Percentiles rank a stretch among this genome's conserved stretches.
Evolutionary conservation across 1,140 invertebrate genomes (phyloP).

Genomic region (Orius insidiosus): DNA sequence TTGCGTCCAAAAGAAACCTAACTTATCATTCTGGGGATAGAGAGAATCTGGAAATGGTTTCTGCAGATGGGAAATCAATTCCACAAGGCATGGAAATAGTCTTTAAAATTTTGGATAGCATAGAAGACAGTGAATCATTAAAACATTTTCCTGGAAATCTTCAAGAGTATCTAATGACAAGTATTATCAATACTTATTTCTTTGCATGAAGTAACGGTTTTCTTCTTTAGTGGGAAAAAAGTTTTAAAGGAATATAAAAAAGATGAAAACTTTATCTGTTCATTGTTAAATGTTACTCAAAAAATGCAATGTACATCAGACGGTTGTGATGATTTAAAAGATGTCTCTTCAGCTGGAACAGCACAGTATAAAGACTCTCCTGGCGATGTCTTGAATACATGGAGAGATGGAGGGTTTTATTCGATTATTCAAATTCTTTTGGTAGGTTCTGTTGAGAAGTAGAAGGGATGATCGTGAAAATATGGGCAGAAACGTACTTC

Average conservation of each 20-base stretch:
- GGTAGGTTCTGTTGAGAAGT: slow-evolving; percentile 28
- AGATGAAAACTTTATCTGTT: no score
- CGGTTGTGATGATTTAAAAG: slow-evolving; percentile 37
- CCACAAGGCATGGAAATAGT: slow-evolving; percentile 6
- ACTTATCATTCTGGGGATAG: slow-evolving; percentile 16
- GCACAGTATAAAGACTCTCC: slow-evolving; percentile 27
- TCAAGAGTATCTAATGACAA: no score
- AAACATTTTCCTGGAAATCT: no score
- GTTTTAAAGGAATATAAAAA: no score
- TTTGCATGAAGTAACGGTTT: no score
- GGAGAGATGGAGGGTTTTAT: slow-evolving; percentile 40
- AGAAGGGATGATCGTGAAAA: no score
- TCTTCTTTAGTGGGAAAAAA: no score
- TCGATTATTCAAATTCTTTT: slow-evolving; percentile 37
- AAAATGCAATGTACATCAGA: slow-evolving; percentile 26
- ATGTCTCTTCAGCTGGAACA: slow-evolving; percentile 35
- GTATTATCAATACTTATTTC: no score
- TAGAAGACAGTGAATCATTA: no score
- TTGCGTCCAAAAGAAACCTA: slow-evolving; percentile 34
- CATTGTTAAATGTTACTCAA: no score
- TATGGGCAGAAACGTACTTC: no score
- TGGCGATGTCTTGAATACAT: slow-evolving; percentile 35
- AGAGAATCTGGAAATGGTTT: slow-evolving; percentile 21
- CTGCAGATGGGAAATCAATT: slow-evolving; percentile 23
- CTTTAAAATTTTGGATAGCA: no score